phyloP scores from a whole-genome alignment of 2,888 invertebrate genomes.

The Drosophila rubida region DNA sequence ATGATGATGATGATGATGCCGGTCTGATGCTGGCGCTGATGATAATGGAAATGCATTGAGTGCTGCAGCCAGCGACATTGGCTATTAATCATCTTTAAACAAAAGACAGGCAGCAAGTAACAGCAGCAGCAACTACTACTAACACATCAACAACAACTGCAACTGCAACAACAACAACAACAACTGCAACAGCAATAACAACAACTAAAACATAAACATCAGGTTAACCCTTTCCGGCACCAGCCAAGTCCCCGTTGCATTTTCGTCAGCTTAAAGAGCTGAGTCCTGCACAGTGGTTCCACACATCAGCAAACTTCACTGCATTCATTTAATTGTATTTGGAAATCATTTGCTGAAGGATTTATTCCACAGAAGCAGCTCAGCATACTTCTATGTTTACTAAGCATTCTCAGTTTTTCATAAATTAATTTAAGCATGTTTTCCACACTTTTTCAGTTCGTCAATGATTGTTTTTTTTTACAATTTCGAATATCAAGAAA shows the following conservation, averaged over 20 bases:
- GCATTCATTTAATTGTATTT: not conserved
- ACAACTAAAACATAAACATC: slow-evolving; percentile 79
- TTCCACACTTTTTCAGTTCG: no score
- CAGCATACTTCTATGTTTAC: no score
- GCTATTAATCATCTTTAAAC: slow-evolving; percentile 84
- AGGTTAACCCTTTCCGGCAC: slow-evolving; percentile 78
- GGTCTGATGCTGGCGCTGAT: slow-evolving; percentile 48
- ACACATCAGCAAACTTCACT: no score
- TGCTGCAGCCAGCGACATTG: slow-evolving; percentile 71
- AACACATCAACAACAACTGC: slow-evolving; percentile 18
- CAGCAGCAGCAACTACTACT: slow-evolving; percentile 34
- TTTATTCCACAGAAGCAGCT: no score
- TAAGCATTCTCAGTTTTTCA: no score
- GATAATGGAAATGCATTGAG: slow-evolving; percentile 79
- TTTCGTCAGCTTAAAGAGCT: slow-evolving; percentile 60
- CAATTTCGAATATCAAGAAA: no score
- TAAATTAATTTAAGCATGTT: no score
- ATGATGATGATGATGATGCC: slow-evolving; percentile 33
- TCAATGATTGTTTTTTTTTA: no score
- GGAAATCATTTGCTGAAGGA: no score
- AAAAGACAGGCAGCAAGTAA: slow-evolving; percentile 67
- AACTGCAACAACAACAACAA: slow-evolving; percentile 30
- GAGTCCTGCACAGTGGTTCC: slow-evolving; percentile 53
- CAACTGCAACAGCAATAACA: slow-evolving; percentile 41
- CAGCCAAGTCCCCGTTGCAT: slow-evolving; percentile 50